phyloP scores from a whole-genome alignment of 2,888 invertebrate genomes.

The Acanthosepion lycidas region DNA sequence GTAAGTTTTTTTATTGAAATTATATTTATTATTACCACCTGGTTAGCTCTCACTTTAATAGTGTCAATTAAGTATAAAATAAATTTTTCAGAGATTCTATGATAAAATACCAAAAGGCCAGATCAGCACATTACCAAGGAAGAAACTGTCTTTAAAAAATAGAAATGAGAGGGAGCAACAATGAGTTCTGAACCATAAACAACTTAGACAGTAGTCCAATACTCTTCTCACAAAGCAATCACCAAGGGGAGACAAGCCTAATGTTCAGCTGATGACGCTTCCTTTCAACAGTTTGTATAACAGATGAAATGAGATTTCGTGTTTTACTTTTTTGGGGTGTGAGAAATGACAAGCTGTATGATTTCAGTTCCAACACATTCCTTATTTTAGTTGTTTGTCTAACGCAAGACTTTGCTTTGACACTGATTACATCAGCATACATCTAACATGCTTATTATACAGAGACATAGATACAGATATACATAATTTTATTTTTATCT shows the following conservation, averaged over 20 bases:
- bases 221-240: neutral
- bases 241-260: neutral
- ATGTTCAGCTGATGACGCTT: neutral
- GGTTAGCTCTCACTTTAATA: neutral
- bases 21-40: neutral
- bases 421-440: neutral
- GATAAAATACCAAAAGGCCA: neutral
- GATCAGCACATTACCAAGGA: neutral
- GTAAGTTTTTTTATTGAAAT: too few relatives aligned
- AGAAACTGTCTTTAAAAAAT: neutral
- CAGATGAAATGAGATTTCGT: neutral
- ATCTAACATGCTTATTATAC: neutral
- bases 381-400: constrained; percentile 14
- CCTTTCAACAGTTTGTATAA: neutral
- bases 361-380: neutral
- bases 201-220: neutral
- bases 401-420: neutral
- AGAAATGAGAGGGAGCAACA: neutral
- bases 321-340: neutral
- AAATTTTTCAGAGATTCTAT: neutral
- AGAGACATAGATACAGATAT: neutral
- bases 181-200: neutral
- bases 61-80: neutral
- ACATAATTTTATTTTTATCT: too few relatives aligned
- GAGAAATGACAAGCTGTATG: neutral